Conservation (phyloP, 1,140 invertebrate species). For the Drosophila setifemur region DNA sequence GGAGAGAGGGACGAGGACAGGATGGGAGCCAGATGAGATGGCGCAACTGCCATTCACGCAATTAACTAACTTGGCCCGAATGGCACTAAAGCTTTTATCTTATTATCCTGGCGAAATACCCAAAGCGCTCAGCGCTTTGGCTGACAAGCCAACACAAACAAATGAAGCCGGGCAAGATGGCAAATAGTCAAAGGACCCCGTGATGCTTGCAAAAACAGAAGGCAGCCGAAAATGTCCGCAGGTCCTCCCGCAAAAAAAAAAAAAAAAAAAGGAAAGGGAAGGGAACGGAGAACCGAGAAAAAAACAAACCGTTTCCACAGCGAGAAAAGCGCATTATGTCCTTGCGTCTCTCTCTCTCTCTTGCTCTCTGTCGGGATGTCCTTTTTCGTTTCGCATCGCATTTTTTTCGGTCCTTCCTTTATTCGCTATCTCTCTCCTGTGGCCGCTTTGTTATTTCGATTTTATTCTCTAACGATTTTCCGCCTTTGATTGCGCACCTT, state of each 20-base stretch:
- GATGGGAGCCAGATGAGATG: constrained; percentile 17
- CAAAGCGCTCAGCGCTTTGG: constrained; percentile 36
- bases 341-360: constrained; percentile 8
- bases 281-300: too few relatives aligned
- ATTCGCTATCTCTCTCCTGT: constrained; percentile 38
- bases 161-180: constrained; percentile 59
- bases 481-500: constrained; percentile 67
- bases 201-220: constrained; percentile 37
- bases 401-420: background rate
- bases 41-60: constrained; percentile 49
- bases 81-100: constrained; percentile 75
- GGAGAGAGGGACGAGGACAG: background rate
- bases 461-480: constrained; percentile 71
- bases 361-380: background rate
- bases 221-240: constrained; percentile 40
- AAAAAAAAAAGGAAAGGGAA: constrained; percentile 9
- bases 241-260: constrained; percentile 6
- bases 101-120: constrained; percentile 62
- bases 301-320: constrained; percentile 39
- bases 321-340: constrained; percentile 66
- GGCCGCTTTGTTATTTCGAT: constrained; percentile 69
- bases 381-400: background rate
- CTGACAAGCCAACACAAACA: constrained; percentile 63
- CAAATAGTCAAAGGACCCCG: constrained; percentile 54
- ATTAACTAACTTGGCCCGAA: constrained; percentile 71